phyloP scores from a whole-genome alignment of 2,797 vertebrate genomes.

The Hypotaenidia philippensis region DNA sequence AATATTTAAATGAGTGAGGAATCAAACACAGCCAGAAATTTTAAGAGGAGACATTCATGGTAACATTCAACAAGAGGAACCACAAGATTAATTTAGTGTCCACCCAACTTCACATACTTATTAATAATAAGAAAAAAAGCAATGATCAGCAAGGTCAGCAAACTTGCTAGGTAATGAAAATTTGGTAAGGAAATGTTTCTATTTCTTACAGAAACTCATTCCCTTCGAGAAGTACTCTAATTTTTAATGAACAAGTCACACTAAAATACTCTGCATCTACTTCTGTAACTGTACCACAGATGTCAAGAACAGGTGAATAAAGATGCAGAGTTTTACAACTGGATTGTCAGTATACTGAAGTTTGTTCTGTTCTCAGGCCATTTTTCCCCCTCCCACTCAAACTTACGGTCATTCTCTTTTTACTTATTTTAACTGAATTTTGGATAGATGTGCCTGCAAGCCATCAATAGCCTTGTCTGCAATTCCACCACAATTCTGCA shows the following conservation, averaged over 20 bases:
- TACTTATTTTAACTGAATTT: background rate
- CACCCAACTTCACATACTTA: background rate
- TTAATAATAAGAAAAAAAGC: background rate
- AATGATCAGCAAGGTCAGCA: background rate
- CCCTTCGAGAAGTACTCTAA: background rate
- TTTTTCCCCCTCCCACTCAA: background rate
- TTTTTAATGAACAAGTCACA: background rate
- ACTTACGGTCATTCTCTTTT: background rate
- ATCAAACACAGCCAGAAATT: background rate
- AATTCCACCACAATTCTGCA: background rate
- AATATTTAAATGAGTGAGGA: background rate
- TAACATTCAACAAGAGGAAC: background rate
- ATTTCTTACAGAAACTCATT: background rate
- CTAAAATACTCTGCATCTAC: background rate
- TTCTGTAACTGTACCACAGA: background rate
- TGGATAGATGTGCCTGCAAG: background rate
- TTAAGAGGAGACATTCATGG: background rate
- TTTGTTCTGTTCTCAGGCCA: background rate
- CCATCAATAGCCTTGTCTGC: background rate
- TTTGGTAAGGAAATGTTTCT: background rate
- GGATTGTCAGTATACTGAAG: background rate
- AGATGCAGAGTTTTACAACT: background rate
- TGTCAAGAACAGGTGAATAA: constrained; percentile 14
- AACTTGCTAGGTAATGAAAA: background rate
- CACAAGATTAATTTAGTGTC: background rate